Conservation (phyloP, 1,140 invertebrate genomes). For the Drosophila funebris region DNA sequence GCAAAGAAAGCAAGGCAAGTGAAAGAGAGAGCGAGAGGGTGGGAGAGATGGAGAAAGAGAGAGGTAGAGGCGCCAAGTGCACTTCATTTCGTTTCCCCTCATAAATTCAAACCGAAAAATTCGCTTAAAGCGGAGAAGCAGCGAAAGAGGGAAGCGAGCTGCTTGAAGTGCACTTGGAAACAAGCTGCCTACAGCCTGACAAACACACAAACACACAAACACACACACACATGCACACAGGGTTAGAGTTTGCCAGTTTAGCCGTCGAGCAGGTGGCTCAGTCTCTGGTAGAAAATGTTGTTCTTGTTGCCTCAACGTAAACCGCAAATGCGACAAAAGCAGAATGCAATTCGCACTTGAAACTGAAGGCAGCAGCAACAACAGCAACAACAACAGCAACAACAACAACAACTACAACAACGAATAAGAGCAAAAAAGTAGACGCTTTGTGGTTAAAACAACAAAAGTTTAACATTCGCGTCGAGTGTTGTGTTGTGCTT, state of each 20-base stretch:
- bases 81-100: constrained; percentile 73
- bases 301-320: constrained; percentile 59
- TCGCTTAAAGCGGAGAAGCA: constrained; percentile 26
- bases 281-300: constrained; percentile 41
- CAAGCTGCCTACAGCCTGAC: constrained; percentile 51
- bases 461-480: constrained; percentile 16
- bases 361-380: constrained; percentile 47
- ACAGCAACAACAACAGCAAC: constrained; percentile 22
- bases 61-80: constrained; percentile 56
- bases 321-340: constrained; percentile 80
- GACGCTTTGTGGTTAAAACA: constrained; percentile 37
- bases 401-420: constrained; percentile 21
- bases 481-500: constrained; percentile 19
- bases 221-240: not conserved
- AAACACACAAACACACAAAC: constrained; percentile 19
- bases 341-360: constrained; percentile 81
- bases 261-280: constrained; percentile 27
- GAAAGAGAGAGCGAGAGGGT: not conserved
- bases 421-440: not conserved
- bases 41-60: not conserved
- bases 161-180: constrained; percentile 48
- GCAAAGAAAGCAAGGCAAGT: not conserved
- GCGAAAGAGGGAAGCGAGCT: constrained; percentile 2
- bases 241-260: constrained; percentile 3
- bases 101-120: constrained; percentile 79